These are phyloP conservation scores for Strix aluco DNA, from an alignment of 2,113 vertebrate species.

Conservation along the genomic window DNA sequence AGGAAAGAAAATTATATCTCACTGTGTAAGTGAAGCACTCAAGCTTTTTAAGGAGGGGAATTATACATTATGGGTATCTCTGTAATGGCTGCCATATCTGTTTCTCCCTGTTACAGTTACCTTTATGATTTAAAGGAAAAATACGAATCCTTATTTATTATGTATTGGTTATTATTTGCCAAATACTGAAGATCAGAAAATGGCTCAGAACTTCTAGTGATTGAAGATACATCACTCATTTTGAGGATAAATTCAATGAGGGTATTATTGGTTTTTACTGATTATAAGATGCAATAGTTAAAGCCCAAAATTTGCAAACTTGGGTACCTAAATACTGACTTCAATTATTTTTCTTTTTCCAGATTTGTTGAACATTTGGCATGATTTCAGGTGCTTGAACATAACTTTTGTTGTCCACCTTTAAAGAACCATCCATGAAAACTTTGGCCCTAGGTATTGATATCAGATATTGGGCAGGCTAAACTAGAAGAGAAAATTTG, in stretches of 20 bases:
- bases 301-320: background rate
- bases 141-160: background rate
- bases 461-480: background rate
- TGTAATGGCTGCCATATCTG: background rate
- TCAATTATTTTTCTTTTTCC: background rate
- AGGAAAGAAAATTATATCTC: too few species aligned
- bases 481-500: background rate
- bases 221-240: background rate
- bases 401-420: background rate
- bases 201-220: background rate
- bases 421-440: background rate
- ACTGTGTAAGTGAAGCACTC: background rate
- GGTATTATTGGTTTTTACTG: background rate
- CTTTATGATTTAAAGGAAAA: background rate
- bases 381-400: background rate
- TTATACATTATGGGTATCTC: background rate
- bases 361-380: background rate
- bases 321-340: background rate
- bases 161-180: background rate
- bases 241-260: background rate
- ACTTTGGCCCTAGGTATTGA: background rate
- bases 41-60: background rate
- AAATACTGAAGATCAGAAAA: background rate
- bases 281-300: background rate
- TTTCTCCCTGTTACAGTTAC: background rate